Evolutionary conservation across 2,113 vertebrate species (phyloP).

Genomic region (Myrmophylax atrothorax): DNA sequence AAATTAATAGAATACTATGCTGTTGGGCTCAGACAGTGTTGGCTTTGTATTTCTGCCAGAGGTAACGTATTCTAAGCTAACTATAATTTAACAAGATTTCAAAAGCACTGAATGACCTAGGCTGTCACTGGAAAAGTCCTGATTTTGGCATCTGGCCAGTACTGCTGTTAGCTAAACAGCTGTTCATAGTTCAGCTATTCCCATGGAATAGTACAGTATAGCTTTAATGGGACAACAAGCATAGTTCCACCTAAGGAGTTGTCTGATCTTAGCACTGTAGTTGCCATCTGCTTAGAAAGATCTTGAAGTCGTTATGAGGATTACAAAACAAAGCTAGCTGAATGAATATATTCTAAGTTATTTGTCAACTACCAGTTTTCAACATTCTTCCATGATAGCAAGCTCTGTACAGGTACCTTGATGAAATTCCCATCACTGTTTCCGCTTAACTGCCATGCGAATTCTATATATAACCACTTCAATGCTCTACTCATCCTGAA

Average conservation of each 20-base stretch:
- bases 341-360: neutral
- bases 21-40: neutral
- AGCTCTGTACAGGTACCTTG: neutral
- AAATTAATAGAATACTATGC: neutral
- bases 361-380: neutral
- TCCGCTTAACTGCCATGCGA: neutral
- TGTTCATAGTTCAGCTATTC: neutral
- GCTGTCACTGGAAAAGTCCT: neutral
- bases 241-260: neutral
- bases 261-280: neutral
- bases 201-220: neutral
- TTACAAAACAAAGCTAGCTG: neutral
- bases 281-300: neutral
- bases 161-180: neutral
- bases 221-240: neutral
- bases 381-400: neutral
- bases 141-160: neutral
- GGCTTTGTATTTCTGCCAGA: neutral
- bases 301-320: neutral
- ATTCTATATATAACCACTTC: neutral
- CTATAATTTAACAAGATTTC: neutral
- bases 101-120: neutral
- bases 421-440: neutral
- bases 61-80: neutral
- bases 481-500: neutral